Evolutionary conservation across 2,113 vertebrate genomes (phyloP), one percentile per base, ranked within the genome.

Genomic region (Peromyscus leucopus): DNA sequence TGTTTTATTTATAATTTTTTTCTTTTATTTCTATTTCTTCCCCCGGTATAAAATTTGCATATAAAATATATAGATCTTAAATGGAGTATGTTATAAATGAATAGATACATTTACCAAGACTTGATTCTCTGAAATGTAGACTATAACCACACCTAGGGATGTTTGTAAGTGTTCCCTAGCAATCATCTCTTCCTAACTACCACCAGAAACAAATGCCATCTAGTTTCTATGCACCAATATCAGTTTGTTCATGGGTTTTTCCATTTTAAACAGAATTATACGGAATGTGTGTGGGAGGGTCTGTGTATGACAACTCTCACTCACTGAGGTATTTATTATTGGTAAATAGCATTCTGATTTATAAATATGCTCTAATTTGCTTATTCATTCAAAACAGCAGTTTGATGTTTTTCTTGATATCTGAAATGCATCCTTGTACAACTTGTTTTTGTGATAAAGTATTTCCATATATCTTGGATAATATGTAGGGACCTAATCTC

Each of bases 381-480:
- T 31, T 79, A 76, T 59, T 42, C 2, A 51, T 59, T 79, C n/a
- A 71, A 82, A 93, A 31, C 61, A 31, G 28, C 31, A 76, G 2
- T 67, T 78, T 12, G 0, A 59, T 79, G 0, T 46, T 89, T 93
- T 89, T n/a, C 12, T 69, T 75, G 1, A 21, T 51, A 74, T 61
- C 10, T 36, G 28, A 48, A 90, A 92, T 74, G 31, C 42, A 75
- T 63, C 87, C 69, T 93, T 89, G 80, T 46, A 31, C 10, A 10
- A 85, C 59, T 85, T 65, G 72, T 46, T 39, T 92, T 75, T 79
- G 51, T 39, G 10, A 57, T 46, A 22, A 72, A 2, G 4, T 67
- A n/a, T 94, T 89, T 89, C 67, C 31, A 39, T 65, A 61, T 95
- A 36, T 90, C 33, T 90, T 82, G 3, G 10, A 67, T 92, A 76